Evolutionary conservation across 2,113 vertebrate genomes (phyloP), one percentile per base, ranked within the genome.

Genomic region (Ceratotherium simum): DNA sequence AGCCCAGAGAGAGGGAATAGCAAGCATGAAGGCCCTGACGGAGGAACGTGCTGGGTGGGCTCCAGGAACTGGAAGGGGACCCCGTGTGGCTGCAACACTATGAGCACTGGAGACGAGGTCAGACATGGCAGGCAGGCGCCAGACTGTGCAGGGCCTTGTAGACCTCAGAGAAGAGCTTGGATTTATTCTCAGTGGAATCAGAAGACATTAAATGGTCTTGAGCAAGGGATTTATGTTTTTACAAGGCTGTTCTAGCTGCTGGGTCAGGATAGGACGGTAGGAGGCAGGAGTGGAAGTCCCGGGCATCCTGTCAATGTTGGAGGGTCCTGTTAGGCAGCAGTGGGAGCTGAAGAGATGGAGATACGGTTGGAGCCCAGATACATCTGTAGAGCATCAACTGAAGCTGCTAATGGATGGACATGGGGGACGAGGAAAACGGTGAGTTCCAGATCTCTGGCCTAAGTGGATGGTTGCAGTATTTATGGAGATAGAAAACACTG

Each of bases 361-460:
- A 14, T 14, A 17, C 3, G 54, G 65, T 8, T 0, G 0, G n/a
- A 56, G 20, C 75, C 75, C 23, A 31, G 39, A 73, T 11, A 0
- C 27, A 36, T 20, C 3, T 39, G 69, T 14, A 72, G 54, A 51
- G 20, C 16, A 23, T 56, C 58, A 39, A 10, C 14, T 0, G 6
- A 64, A 62, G 5, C 42, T 29, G 0, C 3, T 5, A 9, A 23
- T 33, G n/a, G 76, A 73, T 2, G 51, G n/a, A 75, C 23, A 0
- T 1, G 10, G 39, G 33, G 48, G 33, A 31, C 2, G 42, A 90
- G 33, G 51, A 36, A 31, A 60, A 69, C 0, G 11, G 54, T 2
- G 20, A 21, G 39, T 20, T 73, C 56, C 20, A 11, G 54, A 39
- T 39, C 23, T 60, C 36, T 39, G 69, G 54, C 54, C 36, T 82